Conservation (phyloP, 1,140 invertebrate genomes). For the Nephila pilipes region DNA sequence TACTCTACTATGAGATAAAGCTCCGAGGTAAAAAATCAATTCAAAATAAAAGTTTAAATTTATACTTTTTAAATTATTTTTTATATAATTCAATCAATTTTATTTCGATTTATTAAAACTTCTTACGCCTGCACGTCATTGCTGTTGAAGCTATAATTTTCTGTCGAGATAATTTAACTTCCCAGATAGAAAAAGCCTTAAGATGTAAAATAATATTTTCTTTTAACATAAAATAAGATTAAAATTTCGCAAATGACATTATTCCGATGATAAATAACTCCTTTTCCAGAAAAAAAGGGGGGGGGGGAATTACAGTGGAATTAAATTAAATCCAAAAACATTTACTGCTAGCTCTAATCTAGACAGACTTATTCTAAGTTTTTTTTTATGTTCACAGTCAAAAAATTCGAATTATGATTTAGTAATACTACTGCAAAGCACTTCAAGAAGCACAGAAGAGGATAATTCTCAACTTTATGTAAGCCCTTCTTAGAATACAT, state of each 20-base stretch:
- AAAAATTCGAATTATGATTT: conserved; percentile 13
- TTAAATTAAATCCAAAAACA: conserved; percentile 35
- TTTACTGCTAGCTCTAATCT: background rate
- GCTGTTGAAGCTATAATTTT: background rate
- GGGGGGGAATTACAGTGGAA: background rate
- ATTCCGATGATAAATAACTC: background rate
- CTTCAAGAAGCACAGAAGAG: background rate
- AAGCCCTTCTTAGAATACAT: conserved; percentile 20
- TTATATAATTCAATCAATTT: conserved; percentile 5
- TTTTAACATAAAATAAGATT: background rate
- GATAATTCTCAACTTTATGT: background rate
- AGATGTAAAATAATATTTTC: background rate
- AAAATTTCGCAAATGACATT: background rate
- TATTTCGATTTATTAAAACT: conserved; percentile 14
- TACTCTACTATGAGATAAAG: background rate
- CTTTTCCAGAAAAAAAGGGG: background rate
- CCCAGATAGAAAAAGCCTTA: background rate
- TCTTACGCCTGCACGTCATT: too few relatives aligned
- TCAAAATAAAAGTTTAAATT: background rate
- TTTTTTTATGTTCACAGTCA: background rate
- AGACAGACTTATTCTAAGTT: background rate
- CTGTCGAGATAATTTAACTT: background rate
- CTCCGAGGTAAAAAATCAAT: background rate
- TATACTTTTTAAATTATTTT: background rate
- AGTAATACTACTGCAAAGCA: background rate